Percentiles rank a stretch among this genome's conserved stretches.
Evolutionary conservation across 1,140 invertebrate species (phyloP).

Genomic region (Lineus longissimus): DNA sequence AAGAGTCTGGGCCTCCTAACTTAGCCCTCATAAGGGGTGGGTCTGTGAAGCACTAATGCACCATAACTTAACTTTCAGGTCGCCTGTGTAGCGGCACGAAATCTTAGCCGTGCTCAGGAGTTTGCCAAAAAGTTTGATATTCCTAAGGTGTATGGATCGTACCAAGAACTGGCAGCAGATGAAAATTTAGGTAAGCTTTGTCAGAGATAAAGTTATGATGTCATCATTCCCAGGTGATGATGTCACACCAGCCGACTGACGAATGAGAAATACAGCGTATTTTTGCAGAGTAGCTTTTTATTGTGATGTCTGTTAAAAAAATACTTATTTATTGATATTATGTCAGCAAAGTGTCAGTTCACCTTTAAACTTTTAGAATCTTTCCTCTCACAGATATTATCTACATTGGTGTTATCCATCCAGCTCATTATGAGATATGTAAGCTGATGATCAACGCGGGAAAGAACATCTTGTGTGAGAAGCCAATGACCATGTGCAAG

Average conservation of each 20-base stretch:
- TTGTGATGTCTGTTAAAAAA: too few relatives aligned
- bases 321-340: too few relatives aligned
- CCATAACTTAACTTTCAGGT: slow-evolving; percentile 50
- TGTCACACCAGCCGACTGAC: too few relatives aligned
- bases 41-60: too few relatives aligned
- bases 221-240: too few relatives aligned
- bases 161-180: slow-evolving; percentile 70
- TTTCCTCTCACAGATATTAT: slow-evolving; percentile 65
- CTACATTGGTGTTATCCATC: slow-evolving; percentile 71
- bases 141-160: slow-evolving; percentile 67
- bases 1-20: too few relatives aligned
- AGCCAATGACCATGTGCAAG: slow-evolving; percentile 71
- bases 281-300: too few relatives aligned
- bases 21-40: too few relatives aligned
- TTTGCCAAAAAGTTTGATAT: slow-evolving; percentile 73
- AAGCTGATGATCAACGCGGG: slow-evolving; percentile 69
- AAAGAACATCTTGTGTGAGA: slow-evolving; percentile 81
- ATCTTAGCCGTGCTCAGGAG: slow-evolving; percentile 64
- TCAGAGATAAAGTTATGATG: too few relatives aligned
- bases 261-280: too few relatives aligned
- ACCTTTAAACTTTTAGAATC: too few relatives aligned
- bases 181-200: slow-evolving; percentile 72
- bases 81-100: slow-evolving; percentile 69
- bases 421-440: slow-evolving; percentile 64
- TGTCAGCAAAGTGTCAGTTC: too few relatives aligned